These are phyloP conservation scores for Microctenopoma stevenorrisi DNA, from an alignment of 2,797 vertebrate genomes.

Conservation along the genomic window DNA sequence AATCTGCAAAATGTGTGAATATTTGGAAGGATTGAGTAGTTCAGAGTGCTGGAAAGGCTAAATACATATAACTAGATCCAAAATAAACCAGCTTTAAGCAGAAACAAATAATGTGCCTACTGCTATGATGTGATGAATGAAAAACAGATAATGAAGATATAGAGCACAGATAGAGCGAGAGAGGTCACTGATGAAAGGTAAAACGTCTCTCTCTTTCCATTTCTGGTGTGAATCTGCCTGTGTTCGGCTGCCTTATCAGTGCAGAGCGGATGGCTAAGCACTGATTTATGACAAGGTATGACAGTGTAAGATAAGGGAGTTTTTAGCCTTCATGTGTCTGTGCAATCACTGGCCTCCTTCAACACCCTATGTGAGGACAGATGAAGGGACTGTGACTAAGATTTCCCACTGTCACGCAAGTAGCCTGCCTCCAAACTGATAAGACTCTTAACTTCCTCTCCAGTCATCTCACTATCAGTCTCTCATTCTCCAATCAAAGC, in stretches of 20 bases:
- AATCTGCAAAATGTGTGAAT: slow-evolving; percentile 21
- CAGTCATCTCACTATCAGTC: slow-evolving; percentile 33
- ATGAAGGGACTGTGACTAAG: slow-evolving; percentile 62
- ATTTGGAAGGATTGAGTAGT: slow-evolving; percentile 35
- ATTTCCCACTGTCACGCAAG: slow-evolving; percentile 67
- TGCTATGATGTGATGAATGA: slow-evolving; percentile 67
- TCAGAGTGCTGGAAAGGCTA: slow-evolving; percentile 61
- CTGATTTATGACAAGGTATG: slow-evolving; percentile 75
- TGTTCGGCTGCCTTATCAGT: slow-evolving; percentile 73
- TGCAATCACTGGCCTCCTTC: slow-evolving; percentile 59
- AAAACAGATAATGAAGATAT: slow-evolving; percentile 62
- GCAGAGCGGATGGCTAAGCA: slow-evolving; percentile 64
- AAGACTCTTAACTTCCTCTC: slow-evolving; percentile 42
- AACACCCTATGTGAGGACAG: slow-evolving; percentile 46
- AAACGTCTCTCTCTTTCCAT: slow-evolving; percentile 38
- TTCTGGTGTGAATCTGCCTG: slow-evolving; percentile 51
- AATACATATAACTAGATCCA: slow-evolving; percentile 55
- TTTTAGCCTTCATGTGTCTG: slow-evolving; percentile 65
- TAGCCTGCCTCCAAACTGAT: slow-evolving; percentile 53
- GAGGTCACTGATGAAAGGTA: slow-evolving; percentile 36
- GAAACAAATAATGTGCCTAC: slow-evolving; percentile 45
- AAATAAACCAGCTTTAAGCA: slow-evolving; percentile 47
- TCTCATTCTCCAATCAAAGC: slow-evolving; percentile 44
- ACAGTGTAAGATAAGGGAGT: slow-evolving; percentile 70
- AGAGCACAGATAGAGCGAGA: slow-evolving; percentile 28